Evolutionary conservation across 2,113 vertebrate genomes (phyloP).

Genomic region (Nannospalax galili): DNA sequence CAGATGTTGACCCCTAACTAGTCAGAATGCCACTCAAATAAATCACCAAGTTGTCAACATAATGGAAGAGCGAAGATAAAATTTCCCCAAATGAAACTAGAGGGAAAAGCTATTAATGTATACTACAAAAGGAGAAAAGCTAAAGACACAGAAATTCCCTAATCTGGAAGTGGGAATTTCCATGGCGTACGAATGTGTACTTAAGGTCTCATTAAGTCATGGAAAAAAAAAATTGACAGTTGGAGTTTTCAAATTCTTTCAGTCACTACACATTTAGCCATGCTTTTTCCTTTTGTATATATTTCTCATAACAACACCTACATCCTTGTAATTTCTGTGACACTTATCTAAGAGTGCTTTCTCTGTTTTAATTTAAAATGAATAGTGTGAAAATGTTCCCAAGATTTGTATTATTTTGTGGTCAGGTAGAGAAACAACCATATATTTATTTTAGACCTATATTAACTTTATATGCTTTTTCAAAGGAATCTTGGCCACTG

Average conservation of each 20-base stretch:
- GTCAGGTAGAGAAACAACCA: constrained; percentile 60
- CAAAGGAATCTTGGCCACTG: constrained; percentile 71
- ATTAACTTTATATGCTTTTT: constrained; percentile 72
- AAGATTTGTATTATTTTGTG: constrained; percentile 71
- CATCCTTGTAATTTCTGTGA: constrained; percentile 63
- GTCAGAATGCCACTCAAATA: constrained; percentile 54
- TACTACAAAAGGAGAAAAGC: background rate
- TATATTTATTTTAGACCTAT: constrained; percentile 74
- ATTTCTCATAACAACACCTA: constrained; percentile 77
- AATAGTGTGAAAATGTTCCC: constrained; percentile 75
- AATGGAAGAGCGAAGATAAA: constrained; percentile 17
- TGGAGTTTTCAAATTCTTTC: constrained; percentile 76
- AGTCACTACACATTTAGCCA: constrained; percentile 43
- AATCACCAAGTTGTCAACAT: constrained; percentile 48
- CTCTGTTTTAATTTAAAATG: constrained; percentile 74
- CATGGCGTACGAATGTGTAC: constrained; percentile 55
- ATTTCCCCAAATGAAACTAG: constrained; percentile 62
- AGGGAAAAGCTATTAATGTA: constrained; percentile 36
- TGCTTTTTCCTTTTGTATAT: constrained; percentile 66
- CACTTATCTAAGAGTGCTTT: constrained; percentile 61
- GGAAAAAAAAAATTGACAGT: constrained; percentile 72
- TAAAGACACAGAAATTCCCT: constrained; percentile 60
- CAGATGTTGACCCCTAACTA: constrained; percentile 58
- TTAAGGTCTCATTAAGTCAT: constrained; percentile 74
- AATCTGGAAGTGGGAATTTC: constrained; percentile 75